These are phyloP conservation scores for Lasioglossum calceatum DNA, from an alignment of 2,888 invertebrate genomes.

Conservation along the genomic window DNA sequence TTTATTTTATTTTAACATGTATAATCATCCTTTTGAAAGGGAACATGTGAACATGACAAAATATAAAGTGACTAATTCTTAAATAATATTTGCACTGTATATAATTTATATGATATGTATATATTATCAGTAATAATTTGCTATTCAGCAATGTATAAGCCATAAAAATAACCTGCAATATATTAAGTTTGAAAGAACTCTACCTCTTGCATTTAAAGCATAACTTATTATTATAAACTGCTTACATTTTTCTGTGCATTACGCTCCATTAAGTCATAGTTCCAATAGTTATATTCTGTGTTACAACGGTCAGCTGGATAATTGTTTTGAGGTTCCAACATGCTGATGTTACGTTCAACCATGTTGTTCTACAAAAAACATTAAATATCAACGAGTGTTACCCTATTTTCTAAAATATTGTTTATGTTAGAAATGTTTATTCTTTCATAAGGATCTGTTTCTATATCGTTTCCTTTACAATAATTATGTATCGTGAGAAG, in stretches of 20 bases:
- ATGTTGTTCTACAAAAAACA: slow-evolving; percentile 56
- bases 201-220: neutral
- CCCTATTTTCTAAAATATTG: neutral
- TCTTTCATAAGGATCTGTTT: neutral
- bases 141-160: neutral
- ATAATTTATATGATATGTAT: neutral
- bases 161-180: neutral
- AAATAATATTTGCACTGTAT: neutral
- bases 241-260: slow-evolving; percentile 65
- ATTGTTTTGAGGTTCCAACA: slow-evolving; percentile 80
- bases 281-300: slow-evolving; percentile 80
- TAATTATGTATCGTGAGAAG: neutral
- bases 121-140: neutral
- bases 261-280: slow-evolving; percentile 75
- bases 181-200: neutral
- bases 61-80: neutral
- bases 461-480: neutral
- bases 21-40: neutral
- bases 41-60: neutral
- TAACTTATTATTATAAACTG: slow-evolving; percentile 8
- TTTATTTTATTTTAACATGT: neutral
- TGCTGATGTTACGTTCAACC: slow-evolving; percentile 78
- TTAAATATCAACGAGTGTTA: neutral
- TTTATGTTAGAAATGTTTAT: neutral
- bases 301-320: slow-evolving; percentile 75